Base-by-base conservation (phyloP, 2,113 vertebrate genomes). In the Hemiprocne comata region DNA sequence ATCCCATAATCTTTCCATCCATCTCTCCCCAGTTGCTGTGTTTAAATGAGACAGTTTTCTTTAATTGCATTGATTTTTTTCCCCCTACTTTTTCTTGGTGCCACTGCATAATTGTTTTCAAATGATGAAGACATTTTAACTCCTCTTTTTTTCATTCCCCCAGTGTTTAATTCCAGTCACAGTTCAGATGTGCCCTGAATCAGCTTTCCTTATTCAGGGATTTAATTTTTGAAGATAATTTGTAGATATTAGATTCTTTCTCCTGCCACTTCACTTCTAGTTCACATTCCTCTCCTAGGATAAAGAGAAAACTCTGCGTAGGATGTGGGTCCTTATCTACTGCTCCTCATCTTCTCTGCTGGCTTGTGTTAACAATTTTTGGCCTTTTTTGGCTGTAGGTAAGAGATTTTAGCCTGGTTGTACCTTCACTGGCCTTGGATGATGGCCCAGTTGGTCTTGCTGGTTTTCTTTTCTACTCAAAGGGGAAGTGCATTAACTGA, bases 141-240 rank as follows among this genome's bases (percentile, higher is more conserved):
- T 67, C 26, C 13, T 83, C 51, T 86, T 83, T 84, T 48, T 93
- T 73, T 73, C 13, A 65, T 88, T 74, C 24, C 25, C 11, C 8
- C 17, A 9, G 26, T 83, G 64, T 80, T 94, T 88, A 89, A 93
- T 90, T 88, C 79, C 24, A 81, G 69, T 72, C 44, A 78, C 79
- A 88, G 61, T 80, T 89, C 54, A 85, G 13, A 61, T 67, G 33
- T 88, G 65, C 38, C 25, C 33, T 64, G 72, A 80, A 90, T 55
- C 69, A 58, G 31, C 69, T 84, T 85, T 90, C 53, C 53, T 92
- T 92, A 69, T 80, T 92, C 75, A 84, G 40, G 50, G 16, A 46
- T 74, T 90, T 84, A 72, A 89, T 84, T 93, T 87, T 57, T 81
- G 33, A 90, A 87, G 70, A 61, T 85, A 54, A 73, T 86, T 92